phyloP scores from a whole-genome alignment of 2,888 invertebrate genomes.

The Neoscelio sp. region DNA sequence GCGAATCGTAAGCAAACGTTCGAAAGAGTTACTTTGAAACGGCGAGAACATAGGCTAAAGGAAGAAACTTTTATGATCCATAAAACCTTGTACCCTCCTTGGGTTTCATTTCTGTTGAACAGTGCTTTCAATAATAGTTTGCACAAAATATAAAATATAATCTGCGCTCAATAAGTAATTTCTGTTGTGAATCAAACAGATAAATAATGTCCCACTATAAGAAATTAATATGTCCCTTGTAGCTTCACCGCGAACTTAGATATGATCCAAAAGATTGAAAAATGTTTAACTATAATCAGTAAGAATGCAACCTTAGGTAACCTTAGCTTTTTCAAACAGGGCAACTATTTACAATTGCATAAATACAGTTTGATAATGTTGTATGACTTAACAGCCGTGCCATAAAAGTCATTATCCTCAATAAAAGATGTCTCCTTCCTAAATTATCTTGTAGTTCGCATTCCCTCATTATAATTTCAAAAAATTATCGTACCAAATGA shows the following conservation, averaged over 20 bases:
- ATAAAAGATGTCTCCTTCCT: not conserved
- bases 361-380: too few relatives aligned
- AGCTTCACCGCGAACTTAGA: not conserved
- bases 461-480: too few relatives aligned
- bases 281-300: constrained; percentile 22
- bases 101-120: constrained; percentile 59
- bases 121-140: constrained; percentile 61
- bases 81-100: constrained; percentile 57
- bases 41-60: constrained; percentile 50
- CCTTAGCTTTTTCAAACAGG: too few relatives aligned
- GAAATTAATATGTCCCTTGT: not conserved
- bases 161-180: constrained; percentile 32
- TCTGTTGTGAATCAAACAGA: constrained; percentile 36
- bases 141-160: constrained; percentile 66
- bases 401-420: constrained; percentile 7
- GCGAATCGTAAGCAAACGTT: constrained; percentile 55
- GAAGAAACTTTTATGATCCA: constrained; percentile 65
- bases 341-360: too few relatives aligned
- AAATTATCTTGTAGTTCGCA: constrained; percentile 31
- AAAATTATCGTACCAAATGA: too few relatives aligned
- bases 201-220: constrained; percentile 37
- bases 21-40: constrained; percentile 59
- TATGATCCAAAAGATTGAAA: constrained; percentile 10
- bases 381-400: too few relatives aligned
- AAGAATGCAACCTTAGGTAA: too few relatives aligned